Base-by-base conservation (phyloP, 2,113 vertebrate genomes). In the Aleadryas rufinucha region DNA sequence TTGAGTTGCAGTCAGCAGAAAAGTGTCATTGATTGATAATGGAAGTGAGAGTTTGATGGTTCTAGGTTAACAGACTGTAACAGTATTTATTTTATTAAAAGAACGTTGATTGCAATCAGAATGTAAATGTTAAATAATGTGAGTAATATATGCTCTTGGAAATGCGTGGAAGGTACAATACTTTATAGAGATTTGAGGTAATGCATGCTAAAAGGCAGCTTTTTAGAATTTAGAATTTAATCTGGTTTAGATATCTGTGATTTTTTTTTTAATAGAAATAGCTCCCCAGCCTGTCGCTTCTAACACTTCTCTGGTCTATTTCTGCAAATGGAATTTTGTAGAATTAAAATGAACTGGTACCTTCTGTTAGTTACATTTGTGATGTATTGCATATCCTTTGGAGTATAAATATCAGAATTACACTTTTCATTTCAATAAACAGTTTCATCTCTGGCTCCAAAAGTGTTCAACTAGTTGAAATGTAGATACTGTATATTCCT, bases 91-190 rank as follows among this genome's bases (percentile, higher is more conserved):
- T 94, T 96, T 96, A 86, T 47, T 97, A 91, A 92, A 97, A 97
- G 85, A 90, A 94, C 68, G 68, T 72, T 97, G 91, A 96, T 97
- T 97, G 92, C 94, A 97, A 79, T 97, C 91, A 91, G 89, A 84
- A 84, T 60, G 63, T 49, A 79, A 81, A 88, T 85, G 77, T 91
- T 96, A 80, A 95, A 79, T 84, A 75, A 91, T 75, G 44, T 76
- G 94, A 97, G 88, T 94, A 91, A 88, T 75, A 63, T 3, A 30
- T 56, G 20, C 22, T 83, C 92, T 90, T 87, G 60, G 68, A 96
- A 91, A 72, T 52, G 61, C 47, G 20, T 53, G 90, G 82, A 83
- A 90, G 35, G 42, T 70, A 35, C 2, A 9, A 68, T 82, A 19
- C 75, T 93, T 84, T 28, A n/a, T n/a, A 93, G 89, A 84, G 54